Evolutionary conservation across 1,140 invertebrate species (phyloP), one percentile per base, ranked within the genome.

Genomic region (Aphidius ervi): DNA sequence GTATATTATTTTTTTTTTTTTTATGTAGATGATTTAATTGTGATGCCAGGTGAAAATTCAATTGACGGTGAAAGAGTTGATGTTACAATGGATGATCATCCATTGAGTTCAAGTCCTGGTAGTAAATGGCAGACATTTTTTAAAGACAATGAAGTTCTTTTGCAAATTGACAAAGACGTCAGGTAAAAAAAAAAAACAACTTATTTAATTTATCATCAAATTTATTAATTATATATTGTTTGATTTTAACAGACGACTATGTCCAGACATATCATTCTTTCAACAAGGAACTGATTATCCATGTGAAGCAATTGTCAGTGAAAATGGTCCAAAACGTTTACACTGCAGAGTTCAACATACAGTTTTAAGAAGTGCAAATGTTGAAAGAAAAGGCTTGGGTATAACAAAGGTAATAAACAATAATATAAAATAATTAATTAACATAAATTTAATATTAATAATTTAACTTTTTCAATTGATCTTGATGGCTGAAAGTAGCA

Each of bases 161-260:
- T 95, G 56, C 95, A 99, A 84, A 98, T 99, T 70, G 95, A 98
- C 76, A 98, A 97, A 78, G 96, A 99, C 82, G 95, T 97, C 20
- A 85, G 94, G 88, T 88, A 74, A 64, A 52, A 20, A 46, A 39
- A 3, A 63, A 64, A 46, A 46, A 20, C n/a, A 48, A 31, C 16
- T 56, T 52, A 9, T 5, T 55, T 39, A 5, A 47, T 56, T 5
- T 8, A 48, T 49, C 6, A 16, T 46, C 23, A 10, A 6, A 53
- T 10, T 49, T 16, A 48, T 48, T 47, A 47, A 10, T 48, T 58
- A 46, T 68, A 72, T 81, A 31, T 31, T 31, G n/a, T n/a, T n/a
- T n/a, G n/a, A n/a, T 31, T 31, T 16, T 16, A 16, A n/a, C 67
- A 89, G 88, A 64, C 85, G 96, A 23, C 73, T 99, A 1, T 98